Percentiles rank a stretch among this genome's conserved stretches.
These are phyloP conservation scores for Onthophagus sagittarius DNA, from an alignment of 2,888 invertebrate genomes.

Conservation along the genomic window DNA sequence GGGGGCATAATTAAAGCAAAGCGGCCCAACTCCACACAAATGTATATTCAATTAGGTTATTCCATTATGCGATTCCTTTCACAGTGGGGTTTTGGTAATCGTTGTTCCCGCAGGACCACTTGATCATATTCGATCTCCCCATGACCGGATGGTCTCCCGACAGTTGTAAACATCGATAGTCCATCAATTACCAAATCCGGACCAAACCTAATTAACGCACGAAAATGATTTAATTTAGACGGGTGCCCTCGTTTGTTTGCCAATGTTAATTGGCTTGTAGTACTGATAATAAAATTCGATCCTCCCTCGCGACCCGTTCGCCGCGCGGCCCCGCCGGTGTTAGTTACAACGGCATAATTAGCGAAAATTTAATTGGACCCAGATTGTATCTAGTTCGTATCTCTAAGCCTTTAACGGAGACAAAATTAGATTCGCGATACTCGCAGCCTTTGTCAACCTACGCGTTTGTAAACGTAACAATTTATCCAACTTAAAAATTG, in stretches of 20 bases:
- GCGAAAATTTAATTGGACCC: not conserved
- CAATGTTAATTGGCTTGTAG: slow-evolving; percentile 1
- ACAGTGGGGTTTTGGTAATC: not conserved
- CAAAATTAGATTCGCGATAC: not conserved
- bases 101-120: not conserved
- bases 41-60: not conserved
- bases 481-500: not conserved
- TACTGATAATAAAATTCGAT: not conserved
- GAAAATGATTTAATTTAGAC: slow-evolving; percentile 9
- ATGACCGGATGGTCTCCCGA: slow-evolving; percentile 5
- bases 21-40: not conserved
- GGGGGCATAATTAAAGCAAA: not conserved
- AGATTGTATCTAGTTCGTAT: not conserved
- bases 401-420: not conserved
- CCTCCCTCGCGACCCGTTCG: not conserved
- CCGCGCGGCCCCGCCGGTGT: not conserved
- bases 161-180: slow-evolving; percentile 11
- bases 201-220: slow-evolving; percentile 7
- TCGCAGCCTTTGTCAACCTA: not conserved
- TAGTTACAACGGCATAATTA: not conserved
- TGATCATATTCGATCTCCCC: not conserved
- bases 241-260: slow-evolving; percentile 1
- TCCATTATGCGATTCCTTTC: not conserved
- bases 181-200: slow-evolving; percentile 10
- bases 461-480: not conserved